Conservation (phyloP, 53 echinoderm and acorn worm genomes). For the Holothuria leucospilota region DNA sequence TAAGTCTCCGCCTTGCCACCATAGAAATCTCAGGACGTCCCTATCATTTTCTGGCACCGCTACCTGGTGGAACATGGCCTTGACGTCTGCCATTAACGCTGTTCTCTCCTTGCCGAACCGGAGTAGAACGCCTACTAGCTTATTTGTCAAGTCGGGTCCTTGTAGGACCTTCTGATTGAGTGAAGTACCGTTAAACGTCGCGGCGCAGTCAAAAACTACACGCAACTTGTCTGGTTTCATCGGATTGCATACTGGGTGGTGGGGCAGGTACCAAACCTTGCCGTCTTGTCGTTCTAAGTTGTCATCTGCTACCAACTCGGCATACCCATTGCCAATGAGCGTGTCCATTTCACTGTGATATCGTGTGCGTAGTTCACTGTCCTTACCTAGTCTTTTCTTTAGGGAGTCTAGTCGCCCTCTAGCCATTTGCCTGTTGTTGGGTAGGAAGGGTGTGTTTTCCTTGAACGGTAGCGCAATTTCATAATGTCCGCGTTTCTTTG, state of each 20-base stretch:
- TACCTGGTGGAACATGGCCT: constrained; percentile 79
- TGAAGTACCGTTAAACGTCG: background rate
- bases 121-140: constrained; percentile 36
- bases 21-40: constrained; percentile 63
- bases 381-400: background rate
- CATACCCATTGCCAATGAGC: too few relatives aligned
- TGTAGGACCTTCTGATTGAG: constrained; percentile 40
- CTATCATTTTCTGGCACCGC: constrained; percentile 45
- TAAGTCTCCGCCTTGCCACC: constrained; percentile 69
- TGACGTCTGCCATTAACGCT: constrained; percentile 69
- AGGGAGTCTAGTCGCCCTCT: background rate
- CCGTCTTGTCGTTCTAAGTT: background rate
- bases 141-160: constrained; percentile 56
- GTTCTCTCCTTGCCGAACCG: constrained; percentile 41
- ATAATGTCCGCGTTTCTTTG: constrained; percentile 24
- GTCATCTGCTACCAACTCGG: too few relatives aligned
- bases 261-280: constrained; percentile 42
- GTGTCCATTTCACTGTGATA: too few relatives aligned
- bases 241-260: constrained; percentile 37
- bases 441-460: background rate
- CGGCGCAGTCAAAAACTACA: constrained; percentile 43
- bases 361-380: background rate
- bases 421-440: background rate
- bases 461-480: constrained; percentile 13
- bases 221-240: constrained; percentile 46